Conservation (phyloP, 2,113 vertebrate species). For the Platichthys flesus region DNA sequence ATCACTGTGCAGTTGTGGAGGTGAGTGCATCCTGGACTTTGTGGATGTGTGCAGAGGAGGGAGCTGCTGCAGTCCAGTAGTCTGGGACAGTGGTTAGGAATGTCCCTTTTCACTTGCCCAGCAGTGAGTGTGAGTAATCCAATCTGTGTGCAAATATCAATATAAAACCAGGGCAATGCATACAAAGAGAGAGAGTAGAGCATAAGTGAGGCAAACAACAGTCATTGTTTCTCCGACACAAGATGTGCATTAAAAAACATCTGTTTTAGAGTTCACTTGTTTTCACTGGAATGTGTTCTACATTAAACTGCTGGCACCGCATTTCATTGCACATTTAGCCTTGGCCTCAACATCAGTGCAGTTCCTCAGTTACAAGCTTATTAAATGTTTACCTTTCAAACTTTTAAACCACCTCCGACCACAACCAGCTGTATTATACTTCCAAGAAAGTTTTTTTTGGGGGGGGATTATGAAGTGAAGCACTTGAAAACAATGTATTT, state of each 20-base stretch:
- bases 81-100: background rate
- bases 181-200: background rate
- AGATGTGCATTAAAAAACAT: conserved; percentile 15
- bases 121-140: conserved; percentile 30
- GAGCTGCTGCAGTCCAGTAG: background rate
- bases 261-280: conserved; percentile 40
- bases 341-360: conserved; percentile 30
- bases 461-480: background rate
- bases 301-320: conserved; percentile 13
- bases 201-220: background rate
- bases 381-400: conserved; percentile 52
- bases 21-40: background rate
- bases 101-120: conserved; percentile 12
- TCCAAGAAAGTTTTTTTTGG: background rate
- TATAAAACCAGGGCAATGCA: conserved; percentile 13
- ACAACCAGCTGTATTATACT: conserved; percentile 13
- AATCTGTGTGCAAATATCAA: conserved; percentile 15
- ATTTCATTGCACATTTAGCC: conserved; percentile 29
- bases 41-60: background rate
- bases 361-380: conserved; percentile 23
- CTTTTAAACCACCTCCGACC: conserved; percentile 26
- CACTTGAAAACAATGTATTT: background rate
- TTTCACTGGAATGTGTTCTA: conserved; percentile 17
- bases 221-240: conserved; percentile 11
- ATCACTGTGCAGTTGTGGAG: background rate